phyloP scores from a whole-genome alignment of 2,888 invertebrate genomes.

The Apamea epomidion region DNA sequence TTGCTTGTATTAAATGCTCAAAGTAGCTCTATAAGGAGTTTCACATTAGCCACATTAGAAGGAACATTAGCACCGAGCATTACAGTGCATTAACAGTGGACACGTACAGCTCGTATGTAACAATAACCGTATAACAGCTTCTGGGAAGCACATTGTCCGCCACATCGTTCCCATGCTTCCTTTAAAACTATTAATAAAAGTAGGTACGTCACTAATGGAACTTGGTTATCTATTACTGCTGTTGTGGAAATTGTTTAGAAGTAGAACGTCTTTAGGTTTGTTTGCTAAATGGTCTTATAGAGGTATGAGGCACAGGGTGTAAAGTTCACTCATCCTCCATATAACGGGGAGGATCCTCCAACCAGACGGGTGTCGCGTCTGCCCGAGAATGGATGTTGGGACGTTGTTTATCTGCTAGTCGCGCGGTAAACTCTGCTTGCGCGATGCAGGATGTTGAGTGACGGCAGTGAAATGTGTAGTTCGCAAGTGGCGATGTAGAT shows the following conservation, averaged over 20 bases:
- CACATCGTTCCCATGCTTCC: slow-evolving; percentile 35
- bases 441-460: background rate
- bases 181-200: slow-evolving; percentile 51
- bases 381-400: background rate
- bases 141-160: slow-evolving; percentile 35
- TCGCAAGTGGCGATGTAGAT: background rate
- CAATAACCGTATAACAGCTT: slow-evolving; percentile 53
- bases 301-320: background rate
- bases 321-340: background rate
- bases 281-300: background rate
- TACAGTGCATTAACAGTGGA: slow-evolving; percentile 54
- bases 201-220: slow-evolving; percentile 36
- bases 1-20: slow-evolving; percentile 41
- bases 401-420: background rate
- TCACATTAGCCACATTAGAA: slow-evolving; percentile 53
- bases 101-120: slow-evolving; percentile 58
- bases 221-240: slow-evolving; percentile 14
- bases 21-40: slow-evolving; percentile 43
- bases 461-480: background rate
- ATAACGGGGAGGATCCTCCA: background rate
- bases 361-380: background rate
- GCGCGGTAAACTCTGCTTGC: background rate
- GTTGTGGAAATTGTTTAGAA: slow-evolving; percentile 9
- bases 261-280: background rate
- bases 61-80: slow-evolving; percentile 53